phyloP scores from a whole-genome alignment of 2,113 vertebrate species.

The Pungitius pungitius region DNA sequence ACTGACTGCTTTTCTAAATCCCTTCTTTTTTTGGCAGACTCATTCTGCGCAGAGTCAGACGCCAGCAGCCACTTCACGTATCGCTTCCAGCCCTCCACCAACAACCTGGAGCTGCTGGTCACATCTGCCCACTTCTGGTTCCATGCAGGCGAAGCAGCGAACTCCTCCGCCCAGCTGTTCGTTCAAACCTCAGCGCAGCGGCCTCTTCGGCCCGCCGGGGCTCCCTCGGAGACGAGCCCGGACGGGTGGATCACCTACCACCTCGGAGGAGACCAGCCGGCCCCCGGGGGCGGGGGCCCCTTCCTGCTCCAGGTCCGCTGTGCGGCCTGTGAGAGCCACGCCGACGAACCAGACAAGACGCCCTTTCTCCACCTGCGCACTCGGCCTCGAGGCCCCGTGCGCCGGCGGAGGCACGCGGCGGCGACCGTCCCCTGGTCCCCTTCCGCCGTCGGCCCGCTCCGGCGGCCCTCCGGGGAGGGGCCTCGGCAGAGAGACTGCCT shows the following conservation, averaged over 20 bases:
- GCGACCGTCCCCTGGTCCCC: slow-evolving; percentile 85
- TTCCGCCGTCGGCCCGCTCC: slow-evolving; percentile 80
- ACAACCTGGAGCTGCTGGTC: slow-evolving; percentile 74
- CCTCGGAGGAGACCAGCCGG: slow-evolving; percentile 60
- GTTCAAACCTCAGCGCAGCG: slow-evolving; percentile 58
- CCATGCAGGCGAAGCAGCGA: slow-evolving; percentile 71
- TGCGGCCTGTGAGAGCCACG: slow-evolving; percentile 78
- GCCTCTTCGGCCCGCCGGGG: slow-evolving; percentile 49
- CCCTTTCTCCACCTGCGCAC: slow-evolving; percentile 87
- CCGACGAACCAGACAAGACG: slow-evolving; percentile 73
- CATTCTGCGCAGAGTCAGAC: slow-evolving; percentile 58
- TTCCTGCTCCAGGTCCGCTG: slow-evolving; percentile 87
- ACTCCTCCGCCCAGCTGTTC: slow-evolving; percentile 54
- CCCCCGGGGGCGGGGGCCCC: slow-evolving; percentile 65
- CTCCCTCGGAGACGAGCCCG: slow-evolving; percentile 4
- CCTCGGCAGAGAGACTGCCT: slow-evolving; percentile 80
- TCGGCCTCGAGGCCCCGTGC: slow-evolving; percentile 51
- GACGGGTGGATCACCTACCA: slow-evolving; percentile 85
- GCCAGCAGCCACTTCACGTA: slow-evolving; percentile 80
- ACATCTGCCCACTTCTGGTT: slow-evolving; percentile 91
- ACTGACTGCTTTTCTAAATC: not conserved
- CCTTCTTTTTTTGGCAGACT: slow-evolving; percentile 77
- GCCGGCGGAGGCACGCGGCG: slow-evolving; percentile 71
- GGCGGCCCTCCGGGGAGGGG: slow-evolving; percentile 79
- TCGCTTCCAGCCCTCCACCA: slow-evolving; percentile 85